phyloP scores from a whole-genome alignment of 2,113 vertebrate genomes.

The Neofelis nebulosa region DNA sequence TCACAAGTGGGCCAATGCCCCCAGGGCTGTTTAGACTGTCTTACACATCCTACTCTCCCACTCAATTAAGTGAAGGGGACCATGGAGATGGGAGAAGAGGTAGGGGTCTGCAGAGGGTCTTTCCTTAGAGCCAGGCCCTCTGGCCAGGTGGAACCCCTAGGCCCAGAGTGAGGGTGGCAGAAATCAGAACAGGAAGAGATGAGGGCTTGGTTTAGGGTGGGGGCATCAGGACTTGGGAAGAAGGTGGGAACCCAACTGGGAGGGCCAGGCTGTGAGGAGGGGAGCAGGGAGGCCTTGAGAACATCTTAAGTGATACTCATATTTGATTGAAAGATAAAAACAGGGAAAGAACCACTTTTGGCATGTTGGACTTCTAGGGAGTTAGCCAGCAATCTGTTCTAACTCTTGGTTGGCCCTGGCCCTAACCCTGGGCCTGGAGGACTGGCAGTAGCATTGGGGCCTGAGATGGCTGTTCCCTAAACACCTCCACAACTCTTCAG shows the following conservation, averaged over 20 bases:
- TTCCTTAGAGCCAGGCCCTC: not conserved
- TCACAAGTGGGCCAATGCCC: not conserved
- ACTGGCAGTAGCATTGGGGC: not conserved
- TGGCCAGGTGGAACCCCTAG: not conserved
- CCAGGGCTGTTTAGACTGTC: not conserved
- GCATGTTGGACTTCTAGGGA: not conserved
- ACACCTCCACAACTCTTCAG: not conserved
- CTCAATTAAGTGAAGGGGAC: not conserved
- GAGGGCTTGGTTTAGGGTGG: not conserved
- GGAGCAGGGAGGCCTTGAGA: not conserved
- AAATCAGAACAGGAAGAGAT: not conserved
- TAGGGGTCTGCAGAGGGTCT: not conserved
- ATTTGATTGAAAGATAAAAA: constrained; percentile 47
- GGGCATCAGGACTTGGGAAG: not conserved
- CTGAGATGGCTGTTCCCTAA: not conserved
- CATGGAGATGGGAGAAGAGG: not conserved
- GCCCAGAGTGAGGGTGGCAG: not conserved
- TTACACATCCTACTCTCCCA: not conserved
- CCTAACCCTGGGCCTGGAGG: not conserved
- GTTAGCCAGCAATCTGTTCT: constrained; percentile 17
- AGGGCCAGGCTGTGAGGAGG: not conserved
- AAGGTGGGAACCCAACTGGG: not conserved
- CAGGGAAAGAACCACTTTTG: not conserved
- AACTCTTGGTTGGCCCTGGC: not conserved
- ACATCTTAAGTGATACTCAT: not conserved